Evolutionary conservation across 2,888 invertebrate species (phyloP).

Genomic region (Orgyia antiqua): DNA sequence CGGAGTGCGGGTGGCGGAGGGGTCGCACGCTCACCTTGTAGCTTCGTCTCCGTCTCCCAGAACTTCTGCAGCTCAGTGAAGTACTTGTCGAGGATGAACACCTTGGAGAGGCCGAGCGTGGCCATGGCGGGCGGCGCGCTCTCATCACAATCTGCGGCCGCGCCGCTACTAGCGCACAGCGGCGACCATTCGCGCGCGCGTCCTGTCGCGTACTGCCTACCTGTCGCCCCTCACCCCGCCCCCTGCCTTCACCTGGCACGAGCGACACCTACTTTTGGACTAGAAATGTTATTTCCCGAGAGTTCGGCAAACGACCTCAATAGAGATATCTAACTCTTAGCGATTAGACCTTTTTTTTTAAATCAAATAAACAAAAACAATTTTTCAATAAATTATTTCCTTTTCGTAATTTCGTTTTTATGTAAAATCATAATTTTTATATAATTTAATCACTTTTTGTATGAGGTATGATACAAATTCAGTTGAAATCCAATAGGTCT

Average conservation of each 20-base stretch:
- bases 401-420: too few species aligned
- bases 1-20: too few species aligned
- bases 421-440: too few species aligned
- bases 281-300: slow-evolving; percentile 22
- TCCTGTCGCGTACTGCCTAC: slow-evolving; percentile 33
- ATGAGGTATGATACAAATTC: too few species aligned
- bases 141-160: slow-evolving; percentile 64
- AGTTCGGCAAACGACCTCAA: slow-evolving; percentile 18
- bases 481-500: too few species aligned
- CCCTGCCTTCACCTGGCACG: slow-evolving; percentile 18
- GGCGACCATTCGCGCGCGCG: slow-evolving; percentile 52
- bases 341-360: too few species aligned
- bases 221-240: slow-evolving; percentile 15
- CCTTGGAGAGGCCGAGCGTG: slow-evolving; percentile 97
- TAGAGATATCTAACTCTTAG: slow-evolving; percentile 1
- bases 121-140: slow-evolving; percentile 84
- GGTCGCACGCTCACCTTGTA: slow-evolving; percentile 88
- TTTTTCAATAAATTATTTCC: too few species aligned
- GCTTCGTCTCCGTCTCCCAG: slow-evolving; percentile 97
- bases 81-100: slow-evolving; percentile 98
- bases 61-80: slow-evolving; percentile 97
- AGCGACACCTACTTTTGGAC: slow-evolving; percentile 34
- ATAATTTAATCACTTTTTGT: too few species aligned
- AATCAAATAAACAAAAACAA: too few species aligned
- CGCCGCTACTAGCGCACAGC: slow-evolving; percentile 47